Conservation (phyloP, 2,797 vertebrate species). For the Gobio occitaniae region DNA sequence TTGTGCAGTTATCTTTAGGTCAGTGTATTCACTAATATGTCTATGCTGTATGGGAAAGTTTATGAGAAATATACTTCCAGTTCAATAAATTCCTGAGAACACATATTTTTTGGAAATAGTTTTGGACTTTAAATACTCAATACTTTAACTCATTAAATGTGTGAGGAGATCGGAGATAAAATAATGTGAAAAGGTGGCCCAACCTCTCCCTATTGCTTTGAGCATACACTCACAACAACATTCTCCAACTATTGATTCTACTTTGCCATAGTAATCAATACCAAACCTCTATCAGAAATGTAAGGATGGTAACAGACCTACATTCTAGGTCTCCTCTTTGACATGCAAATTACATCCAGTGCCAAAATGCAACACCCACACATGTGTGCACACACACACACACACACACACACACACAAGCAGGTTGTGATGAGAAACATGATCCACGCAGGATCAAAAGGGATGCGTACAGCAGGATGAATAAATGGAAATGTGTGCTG, state of each 20-base stretch:
- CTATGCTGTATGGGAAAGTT: neutral
- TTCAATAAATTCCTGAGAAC: conserved; percentile 1
- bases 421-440: conserved; percentile 52
- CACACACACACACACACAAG: conserved; percentile 47
- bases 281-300: neutral
- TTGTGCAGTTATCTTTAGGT: neutral
- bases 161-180: neutral
- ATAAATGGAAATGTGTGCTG: conserved; percentile 52
- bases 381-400: conserved; percentile 33
- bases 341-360: conserved; percentile 55
- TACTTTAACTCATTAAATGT: conserved; percentile 3
- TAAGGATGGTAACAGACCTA: conserved; percentile 14
- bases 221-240: neutral
- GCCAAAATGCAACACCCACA: conserved; percentile 44
- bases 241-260: conserved; percentile 16
- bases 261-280: neutral
- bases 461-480: conserved; percentile 42
- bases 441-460: conserved; percentile 53
- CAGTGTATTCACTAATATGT: neutral
- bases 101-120: neutral
- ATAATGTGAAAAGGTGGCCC: neutral
- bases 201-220: conserved; percentile 5
- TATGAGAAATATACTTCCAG: neutral
- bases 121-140: conserved; percentile 6
- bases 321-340: conserved; percentile 43